Evolutionary conservation across 2,888 invertebrate species (phyloP).

Genomic region (Autographa pulchrina): DNA sequence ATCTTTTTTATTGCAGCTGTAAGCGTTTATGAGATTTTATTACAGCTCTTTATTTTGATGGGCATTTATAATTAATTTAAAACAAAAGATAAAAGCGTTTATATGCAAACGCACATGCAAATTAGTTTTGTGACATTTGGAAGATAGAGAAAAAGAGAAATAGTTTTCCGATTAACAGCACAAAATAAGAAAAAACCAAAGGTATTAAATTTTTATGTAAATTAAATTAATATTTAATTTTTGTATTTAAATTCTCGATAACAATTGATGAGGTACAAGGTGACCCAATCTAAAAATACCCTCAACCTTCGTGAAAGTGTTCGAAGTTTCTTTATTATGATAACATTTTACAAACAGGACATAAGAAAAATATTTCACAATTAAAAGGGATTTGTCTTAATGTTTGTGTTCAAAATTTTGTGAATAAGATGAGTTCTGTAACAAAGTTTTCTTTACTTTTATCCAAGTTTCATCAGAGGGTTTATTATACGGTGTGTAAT

Average conservation of each 20-base stretch:
- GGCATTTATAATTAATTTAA: not conserved
- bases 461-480: not conserved
- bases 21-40: not conserved
- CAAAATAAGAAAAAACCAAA: no score
- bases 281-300: not conserved
- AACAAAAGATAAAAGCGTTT: not conserved
- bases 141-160: no score
- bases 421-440: not conserved
- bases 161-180: no score
- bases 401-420: not conserved
- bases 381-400: not conserved
- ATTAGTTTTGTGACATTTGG: no score
- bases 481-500: not conserved
- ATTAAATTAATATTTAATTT: no score
- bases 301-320: not conserved
- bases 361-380: not conserved
- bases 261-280: not conserved
- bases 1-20: conserved; percentile 1
- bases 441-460: not conserved
- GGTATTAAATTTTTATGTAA: no score
- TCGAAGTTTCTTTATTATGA: conserved; percentile 2
- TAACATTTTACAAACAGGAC: conserved; percentile 1
- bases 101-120: no score
- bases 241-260: no score
- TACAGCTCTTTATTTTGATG: not conserved